Percentiles rank a stretch among this genome's conserved stretches.
These are phyloP conservation scores for Mylabris sibirica DNA, from an alignment of 2,888 invertebrate species.

Conservation along the genomic window DNA sequence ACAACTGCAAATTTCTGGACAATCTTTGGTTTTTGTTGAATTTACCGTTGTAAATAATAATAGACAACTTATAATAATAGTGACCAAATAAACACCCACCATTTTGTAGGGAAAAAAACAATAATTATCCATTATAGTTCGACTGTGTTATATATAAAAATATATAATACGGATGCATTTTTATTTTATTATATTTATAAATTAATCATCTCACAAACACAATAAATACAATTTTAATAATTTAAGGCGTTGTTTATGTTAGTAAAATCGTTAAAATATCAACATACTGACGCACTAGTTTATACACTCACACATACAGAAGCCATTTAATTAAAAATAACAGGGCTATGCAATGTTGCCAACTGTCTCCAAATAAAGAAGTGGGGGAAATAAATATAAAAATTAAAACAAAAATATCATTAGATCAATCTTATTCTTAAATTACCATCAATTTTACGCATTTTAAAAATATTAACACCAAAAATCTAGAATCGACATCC, in stretches of 20 bases:
- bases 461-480: too few relatives aligned
- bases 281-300: slow-evolving; percentile 42
- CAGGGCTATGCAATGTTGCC: slow-evolving; percentile 16
- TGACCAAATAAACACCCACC: slow-evolving; percentile 59
- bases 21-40: slow-evolving; percentile 59
- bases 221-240: slow-evolving; percentile 16
- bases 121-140: slow-evolving; percentile 56
- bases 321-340: slow-evolving; percentile 27
- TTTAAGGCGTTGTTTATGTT: slow-evolving; percentile 22
- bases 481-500: too few relatives aligned
- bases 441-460: too few relatives aligned
- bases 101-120: slow-evolving; percentile 55
- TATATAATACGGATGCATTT: slow-evolving; percentile 38
- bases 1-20: slow-evolving; percentile 76
- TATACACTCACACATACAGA: slow-evolving; percentile 21
- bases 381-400: not conserved
- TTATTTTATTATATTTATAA: slow-evolving; percentile 25
- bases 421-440: too few relatives aligned
- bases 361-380: not conserved
- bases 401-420: too few relatives aligned
- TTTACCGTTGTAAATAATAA: slow-evolving; percentile 44
- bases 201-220: slow-evolving; percentile 29
- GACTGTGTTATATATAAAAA: slow-evolving; percentile 42
- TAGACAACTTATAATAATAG: slow-evolving; percentile 43
- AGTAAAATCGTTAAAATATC: slow-evolving; percentile 40